Conservation (phyloP, 1,140 invertebrate species). For the Leptestheria dahalacensis region DNA sequence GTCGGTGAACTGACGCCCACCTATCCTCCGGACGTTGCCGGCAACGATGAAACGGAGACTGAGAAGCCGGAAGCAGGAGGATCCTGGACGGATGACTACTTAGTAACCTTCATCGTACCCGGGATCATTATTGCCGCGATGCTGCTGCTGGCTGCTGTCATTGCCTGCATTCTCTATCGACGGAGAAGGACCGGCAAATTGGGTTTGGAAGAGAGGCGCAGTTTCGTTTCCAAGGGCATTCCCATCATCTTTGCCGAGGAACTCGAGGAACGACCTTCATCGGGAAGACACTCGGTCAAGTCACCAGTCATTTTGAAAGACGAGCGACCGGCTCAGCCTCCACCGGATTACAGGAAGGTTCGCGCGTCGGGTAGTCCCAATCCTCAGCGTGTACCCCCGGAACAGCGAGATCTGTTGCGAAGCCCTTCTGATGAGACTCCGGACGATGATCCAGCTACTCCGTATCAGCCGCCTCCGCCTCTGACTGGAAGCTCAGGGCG, state of each 20-base stretch:
- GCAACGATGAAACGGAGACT: slow-evolving; percentile 23
- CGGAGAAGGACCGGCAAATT: slow-evolving; percentile 65
- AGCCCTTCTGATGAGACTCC: slow-evolving; percentile 13
- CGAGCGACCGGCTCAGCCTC: slow-evolving; percentile 73
- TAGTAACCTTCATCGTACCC: slow-evolving; percentile 79
- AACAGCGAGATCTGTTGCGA: slow-evolving; percentile 10
- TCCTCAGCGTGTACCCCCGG: not conserved
- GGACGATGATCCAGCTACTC: slow-evolving; percentile 31
- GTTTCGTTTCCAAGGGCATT: slow-evolving; percentile 73
- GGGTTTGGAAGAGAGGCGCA: slow-evolving; percentile 44
- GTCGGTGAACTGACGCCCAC: slow-evolving; percentile 38
- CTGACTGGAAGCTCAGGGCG: slow-evolving; percentile 46
- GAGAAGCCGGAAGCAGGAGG: slow-evolving; percentile 27
- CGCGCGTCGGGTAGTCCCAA: slow-evolving; percentile 16
- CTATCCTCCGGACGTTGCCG: slow-evolving; percentile 28
- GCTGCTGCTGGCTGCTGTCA: slow-evolving; percentile 66
- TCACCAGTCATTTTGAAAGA: slow-evolving; percentile 82
- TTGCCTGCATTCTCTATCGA: slow-evolving; percentile 76
- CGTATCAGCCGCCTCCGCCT: slow-evolving; percentile 62
- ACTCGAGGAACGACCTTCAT: slow-evolving; percentile 54
- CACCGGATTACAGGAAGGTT: slow-evolving; percentile 53
- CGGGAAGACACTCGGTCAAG: slow-evolving; percentile 63
- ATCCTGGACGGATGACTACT: slow-evolving; percentile 49
- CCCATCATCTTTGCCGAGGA: slow-evolving; percentile 88
- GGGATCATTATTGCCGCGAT: slow-evolving; percentile 76